A percentile compares a stretch with the other conserved stretches of the same genome.
Conservation (phyloP, 2,113 vertebrate species). For the Ceyx margarethae region DNA sequence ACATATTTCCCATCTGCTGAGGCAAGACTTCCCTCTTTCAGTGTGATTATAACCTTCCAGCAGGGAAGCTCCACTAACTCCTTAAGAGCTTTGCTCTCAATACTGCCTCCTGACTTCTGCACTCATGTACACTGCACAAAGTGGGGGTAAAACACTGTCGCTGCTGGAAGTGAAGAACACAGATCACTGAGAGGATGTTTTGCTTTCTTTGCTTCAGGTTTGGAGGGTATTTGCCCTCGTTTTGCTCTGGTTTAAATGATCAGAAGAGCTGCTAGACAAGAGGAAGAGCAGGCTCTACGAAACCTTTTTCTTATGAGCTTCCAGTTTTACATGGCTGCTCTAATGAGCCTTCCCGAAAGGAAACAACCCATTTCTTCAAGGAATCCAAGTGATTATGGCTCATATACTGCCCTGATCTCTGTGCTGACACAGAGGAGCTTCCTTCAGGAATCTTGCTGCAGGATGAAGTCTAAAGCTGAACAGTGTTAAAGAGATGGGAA, state of each 20-base stretch:
- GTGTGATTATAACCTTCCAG: slow-evolving; percentile 36
- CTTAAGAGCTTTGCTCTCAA: slow-evolving; percentile 25
- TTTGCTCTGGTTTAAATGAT: slow-evolving; percentile 29
- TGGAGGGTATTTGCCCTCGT: not conserved
- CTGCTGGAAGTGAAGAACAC: not conserved
- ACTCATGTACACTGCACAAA: not conserved
- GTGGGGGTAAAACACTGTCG: not conserved
- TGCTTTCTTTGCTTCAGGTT: slow-evolving; percentile 37
- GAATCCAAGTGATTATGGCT: slow-evolving; percentile 44
- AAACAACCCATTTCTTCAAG: slow-evolving; percentile 34
- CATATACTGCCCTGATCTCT: not conserved
- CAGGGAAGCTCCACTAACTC: slow-evolving; percentile 39
- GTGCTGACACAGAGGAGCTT: slow-evolving; percentile 6
- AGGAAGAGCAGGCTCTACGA: not conserved
- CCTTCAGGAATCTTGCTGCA: slow-evolving; percentile 11
- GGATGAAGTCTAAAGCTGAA: slow-evolving; percentile 29
- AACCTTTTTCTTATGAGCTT: slow-evolving; percentile 1
- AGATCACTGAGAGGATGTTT: slow-evolving; percentile 1
- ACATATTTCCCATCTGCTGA: slow-evolving; percentile 37
- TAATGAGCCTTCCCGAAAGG: slow-evolving; percentile 46
- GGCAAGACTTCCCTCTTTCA: slow-evolving; percentile 35
- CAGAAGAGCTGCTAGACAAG: slow-evolving; percentile 2
- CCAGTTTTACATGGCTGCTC: slow-evolving; percentile 31
- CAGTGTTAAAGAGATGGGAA: slow-evolving; percentile 12
- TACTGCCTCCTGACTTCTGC: not conserved